phyloP scores from a whole-genome alignment of 2,888 invertebrate genomes.

The Tryphoninae sp. region DNA sequence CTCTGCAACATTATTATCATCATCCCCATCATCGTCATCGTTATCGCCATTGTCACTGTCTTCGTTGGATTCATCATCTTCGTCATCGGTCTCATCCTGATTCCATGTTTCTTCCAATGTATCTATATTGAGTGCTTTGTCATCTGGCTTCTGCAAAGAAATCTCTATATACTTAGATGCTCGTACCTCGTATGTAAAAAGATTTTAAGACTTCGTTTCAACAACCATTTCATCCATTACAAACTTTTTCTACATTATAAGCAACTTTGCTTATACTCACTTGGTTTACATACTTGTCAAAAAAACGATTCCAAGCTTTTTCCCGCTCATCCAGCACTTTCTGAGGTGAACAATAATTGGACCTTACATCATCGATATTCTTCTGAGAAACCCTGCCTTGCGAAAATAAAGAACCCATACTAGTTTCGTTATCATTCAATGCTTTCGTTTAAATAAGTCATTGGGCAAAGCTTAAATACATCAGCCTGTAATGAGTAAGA shows the following conservation, averaged over 20 bases:
- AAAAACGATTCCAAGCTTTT: conserved; percentile 69
- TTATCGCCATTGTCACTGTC: conserved; percentile 27
- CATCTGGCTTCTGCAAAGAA: conserved; percentile 62
- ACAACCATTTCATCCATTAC: no score
- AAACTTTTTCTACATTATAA: no score
- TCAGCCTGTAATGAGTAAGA: conserved; percentile 59
- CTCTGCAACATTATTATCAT: neutral
- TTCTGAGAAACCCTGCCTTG: conserved; percentile 59
- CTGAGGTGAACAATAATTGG: conserved; percentile 55
- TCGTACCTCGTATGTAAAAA: neutral
- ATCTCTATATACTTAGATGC: conserved; percentile 3
- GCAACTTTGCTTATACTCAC: conserved; percentile 54
- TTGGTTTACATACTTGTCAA: conserved; percentile 68
- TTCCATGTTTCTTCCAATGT: conserved; percentile 57
- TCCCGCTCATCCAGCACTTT: conserved; percentile 62
- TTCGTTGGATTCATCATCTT: conserved; percentile 8
- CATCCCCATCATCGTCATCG: conserved; percentile 25
- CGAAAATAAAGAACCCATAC: conserved; percentile 64
- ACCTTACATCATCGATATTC: conserved; percentile 32
- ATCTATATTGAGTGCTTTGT: conserved; percentile 62
- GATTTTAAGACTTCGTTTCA: no score
- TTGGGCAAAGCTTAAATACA: conserved; percentile 42
- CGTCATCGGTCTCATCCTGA: conserved; percentile 17
- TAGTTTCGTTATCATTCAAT: conserved; percentile 53
- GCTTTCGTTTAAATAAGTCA: conserved; percentile 49